Evolutionary conservation across 1,140 invertebrate genomes (phyloP).

Genomic region (Holotrichia oblita): DNA sequence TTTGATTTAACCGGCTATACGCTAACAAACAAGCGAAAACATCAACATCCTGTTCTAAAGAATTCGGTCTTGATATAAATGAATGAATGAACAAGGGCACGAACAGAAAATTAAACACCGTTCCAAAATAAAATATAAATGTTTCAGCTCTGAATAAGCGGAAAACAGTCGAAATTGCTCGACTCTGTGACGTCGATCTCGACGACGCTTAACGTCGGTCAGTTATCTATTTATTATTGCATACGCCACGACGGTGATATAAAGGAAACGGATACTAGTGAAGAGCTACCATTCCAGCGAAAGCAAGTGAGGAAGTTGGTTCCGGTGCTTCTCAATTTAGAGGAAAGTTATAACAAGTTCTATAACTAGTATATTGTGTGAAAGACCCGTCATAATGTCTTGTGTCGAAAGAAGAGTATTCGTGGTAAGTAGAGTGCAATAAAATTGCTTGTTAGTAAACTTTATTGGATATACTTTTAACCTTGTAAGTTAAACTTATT

Average conservation of each 20-base stretch:
- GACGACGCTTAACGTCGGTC: conserved; percentile 9
- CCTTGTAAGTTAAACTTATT: too few species aligned
- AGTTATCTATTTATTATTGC: conserved; percentile 30
- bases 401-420: conserved; percentile 26
- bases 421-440: conserved; percentile 10
- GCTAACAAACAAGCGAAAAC: background rate
- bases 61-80: conserved; percentile 18
- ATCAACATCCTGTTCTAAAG: conserved; percentile 22
- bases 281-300: conserved; percentile 9
- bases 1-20: background rate
- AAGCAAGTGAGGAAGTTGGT: conserved; percentile 3
- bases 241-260: conserved; percentile 1
- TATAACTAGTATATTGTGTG: background rate
- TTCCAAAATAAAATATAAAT: conserved; percentile 9
- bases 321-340: background rate
- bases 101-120: conserved; percentile 24
- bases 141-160: conserved; percentile 26
- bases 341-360: background rate
- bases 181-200: background rate
- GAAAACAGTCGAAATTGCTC: conserved; percentile 2
- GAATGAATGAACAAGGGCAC: conserved; percentile 24
- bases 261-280: background rate
- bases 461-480: too few species aligned
- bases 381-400: background rate
- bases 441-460: too few species aligned